A percentile compares a stretch with the other conserved stretches of the same genome.
phyloP scores from a whole-genome alignment of 2,113 vertebrate species.

The Toxotes chatareus region DNA sequence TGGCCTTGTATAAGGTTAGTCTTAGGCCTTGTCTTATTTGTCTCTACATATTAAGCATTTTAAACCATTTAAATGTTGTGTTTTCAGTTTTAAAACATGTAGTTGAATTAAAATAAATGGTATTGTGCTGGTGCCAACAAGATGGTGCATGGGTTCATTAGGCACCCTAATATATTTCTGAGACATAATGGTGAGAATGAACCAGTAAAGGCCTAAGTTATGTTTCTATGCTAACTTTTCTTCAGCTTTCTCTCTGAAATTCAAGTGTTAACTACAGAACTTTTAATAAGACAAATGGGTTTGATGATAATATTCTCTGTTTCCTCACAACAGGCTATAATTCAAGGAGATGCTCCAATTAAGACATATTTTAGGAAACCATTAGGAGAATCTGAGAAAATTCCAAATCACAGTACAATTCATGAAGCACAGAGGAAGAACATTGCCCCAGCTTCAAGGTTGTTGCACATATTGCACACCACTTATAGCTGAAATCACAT shows the following conservation, averaged over 20 bases:
- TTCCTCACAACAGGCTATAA: conserved; percentile 32
- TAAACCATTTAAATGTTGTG: conserved; percentile 34
- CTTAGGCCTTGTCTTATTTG: neutral
- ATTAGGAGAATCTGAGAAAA: conserved; percentile 28
- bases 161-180: conserved; percentile 61
- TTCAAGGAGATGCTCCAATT: conserved; percentile 38
- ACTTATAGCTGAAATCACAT: neutral
- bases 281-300: conserved; percentile 50
- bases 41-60: conserved; percentile 24
- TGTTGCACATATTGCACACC: neutral
- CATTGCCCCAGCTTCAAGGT: neutral
- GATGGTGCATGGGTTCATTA: conserved; percentile 68
- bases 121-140: conserved; percentile 34
- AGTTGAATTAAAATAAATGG: conserved; percentile 58
- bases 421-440: neutral
- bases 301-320: conserved; percentile 41
- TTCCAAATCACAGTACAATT: conserved; percentile 20
- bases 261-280: conserved; percentile 29
- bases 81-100: conserved; percentile 37
- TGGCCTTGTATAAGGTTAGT: neutral
- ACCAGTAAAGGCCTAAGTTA: conserved; percentile 32
- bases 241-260: conserved; percentile 14
- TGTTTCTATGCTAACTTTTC: conserved; percentile 11
- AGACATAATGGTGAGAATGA: conserved; percentile 40
- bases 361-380: conserved; percentile 33